Base-by-base conservation (phyloP, 2,888 invertebrate species). In the Galeruca laticollis region DNA sequence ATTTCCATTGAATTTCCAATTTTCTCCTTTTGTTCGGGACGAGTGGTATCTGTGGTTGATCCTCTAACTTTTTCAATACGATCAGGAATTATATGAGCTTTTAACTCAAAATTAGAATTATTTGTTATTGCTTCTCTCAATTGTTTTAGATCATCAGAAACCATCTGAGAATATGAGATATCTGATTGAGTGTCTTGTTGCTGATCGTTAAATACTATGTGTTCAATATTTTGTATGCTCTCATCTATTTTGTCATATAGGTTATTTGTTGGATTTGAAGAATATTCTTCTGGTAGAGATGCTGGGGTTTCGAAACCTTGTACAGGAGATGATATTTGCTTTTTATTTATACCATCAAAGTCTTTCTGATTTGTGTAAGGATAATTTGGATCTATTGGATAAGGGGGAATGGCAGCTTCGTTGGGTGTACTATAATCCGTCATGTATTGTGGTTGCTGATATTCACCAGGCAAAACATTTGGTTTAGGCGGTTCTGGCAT, bases 71-170 rank as follows among this genome's bases (percentile, higher is more conserved):
- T 40, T 40, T 13, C 13, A 3, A 40, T 13, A 13, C 13, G 37
- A 40, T 40, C 37, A 40, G 13, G 10, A 6, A 40, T 40, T 11
- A 40, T 43, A 2, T 56, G 31, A 15, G 26, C 10, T n/a, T 33
- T 33, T 6, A n/a, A 5, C 1, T 56, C 33, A 9, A 13, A 21
- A 26, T 5, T n/a, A 26, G 52, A 31, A 13, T 26, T 18, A 8
- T 35, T 56, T 15, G 15, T 33, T 33, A 33, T 18, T 33, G 35
- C 33, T 15, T 56, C 35, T 11, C 15, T 56, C 0, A 18, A 2
- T 9, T 56, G 26, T 15, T 56, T 2, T 33, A 56, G n/a, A 18
- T 56, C 35, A n/a, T 35, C 56, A 56, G 31, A 11, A 31, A 54
- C n/a, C 26, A 54, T 9, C 31, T 54, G 54, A 5, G 54, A 6